These are phyloP conservation scores for Ginglymostoma cirratum DNA, from an alignment of 2,113 vertebrate species.

Conservation along the genomic window DNA sequence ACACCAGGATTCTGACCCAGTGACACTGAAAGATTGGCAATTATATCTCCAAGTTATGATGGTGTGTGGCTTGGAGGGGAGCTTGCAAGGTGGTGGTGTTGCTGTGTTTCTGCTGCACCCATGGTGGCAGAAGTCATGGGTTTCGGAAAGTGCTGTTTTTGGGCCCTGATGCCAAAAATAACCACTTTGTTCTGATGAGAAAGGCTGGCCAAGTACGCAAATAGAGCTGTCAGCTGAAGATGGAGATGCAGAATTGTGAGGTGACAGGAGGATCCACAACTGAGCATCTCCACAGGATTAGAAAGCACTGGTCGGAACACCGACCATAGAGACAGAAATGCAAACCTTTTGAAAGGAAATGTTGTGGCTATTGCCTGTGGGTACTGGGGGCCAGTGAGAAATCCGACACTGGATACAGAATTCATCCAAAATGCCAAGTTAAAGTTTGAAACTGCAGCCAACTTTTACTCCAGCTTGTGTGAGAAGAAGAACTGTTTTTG, in stretches of 20 bases:
- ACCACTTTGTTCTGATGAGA: background rate
- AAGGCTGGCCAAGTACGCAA: background rate
- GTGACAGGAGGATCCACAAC: background rate
- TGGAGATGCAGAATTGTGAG: background rate
- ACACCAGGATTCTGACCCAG: too few species aligned
- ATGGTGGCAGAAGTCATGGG: background rate
- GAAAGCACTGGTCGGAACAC: background rate
- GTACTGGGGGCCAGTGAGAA: too few species aligned
- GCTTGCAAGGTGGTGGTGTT: too few species aligned
- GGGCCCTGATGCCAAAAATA: background rate
- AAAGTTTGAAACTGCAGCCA: too few species aligned
- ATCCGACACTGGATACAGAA: too few species aligned
- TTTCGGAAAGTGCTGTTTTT: background rate
- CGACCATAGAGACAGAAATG: background rate
- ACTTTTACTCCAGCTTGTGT: too few species aligned
- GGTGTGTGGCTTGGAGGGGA: too few species aligned
- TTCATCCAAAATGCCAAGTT: too few species aligned
- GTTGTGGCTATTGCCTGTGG: too few species aligned
- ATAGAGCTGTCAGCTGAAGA: background rate
- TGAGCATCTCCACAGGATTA: background rate
- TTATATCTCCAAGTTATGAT: background rate
- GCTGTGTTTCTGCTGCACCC: background rate
- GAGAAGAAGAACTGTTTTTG: too few species aligned
- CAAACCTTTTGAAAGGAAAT: too few species aligned
- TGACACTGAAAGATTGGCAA: too few species aligned